Base-by-base conservation (phyloP, 2,797 vertebrate genomes). In the Lateolabrax maculatus region DNA sequence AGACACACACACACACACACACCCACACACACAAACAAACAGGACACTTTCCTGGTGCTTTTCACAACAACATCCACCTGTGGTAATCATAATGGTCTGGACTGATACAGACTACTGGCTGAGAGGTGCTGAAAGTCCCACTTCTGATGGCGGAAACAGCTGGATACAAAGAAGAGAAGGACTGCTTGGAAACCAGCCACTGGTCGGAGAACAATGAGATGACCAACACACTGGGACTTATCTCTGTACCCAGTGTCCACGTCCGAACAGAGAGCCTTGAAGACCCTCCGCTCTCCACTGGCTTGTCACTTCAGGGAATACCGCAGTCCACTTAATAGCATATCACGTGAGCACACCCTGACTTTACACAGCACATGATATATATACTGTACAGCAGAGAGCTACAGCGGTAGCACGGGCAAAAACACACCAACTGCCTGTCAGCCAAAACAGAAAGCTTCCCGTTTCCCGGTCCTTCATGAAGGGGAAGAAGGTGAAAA, bases 131-230 rank as follows among this genome's bases (percentile, higher is more conserved):
- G 90, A 92, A 94, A 93, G 85, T 87, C 87, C 87, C 83, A 81
- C 87, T 89, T 94, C 84, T 90, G 88, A 75, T 52, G 62, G 85
- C 93, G 95, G 94, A 96, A 93, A 92, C 94, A 95, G 93, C 94
- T 96, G 95, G 92, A 95, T 64, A 90, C 89, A 90, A 92, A 94
- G 90, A 84, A 88, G 79, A 92, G 74, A 80, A 80, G 78, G 75
- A 84, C 80, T 80, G 86, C 84, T 88, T 83, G 91, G 90, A 94
- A 93, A 87, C 77, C 84, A 87, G 86, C 90, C 86, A 90, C 89
- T 86, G 90, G 84, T 82, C 23, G 3, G 80, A 90, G 87, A 92
- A 92, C 90, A 91, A 91, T 88, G 90, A 92, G 86, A 89, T 78
- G 79, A 81, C 83, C 61, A 5, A 84, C 68, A 79, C 46, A 39